Percentiles rank a stretch among this genome's conserved stretches.
These are phyloP conservation scores for Dendrolimus pini DNA, from an alignment of 2,888 invertebrate genomes.

Conservation along the genomic window DNA sequence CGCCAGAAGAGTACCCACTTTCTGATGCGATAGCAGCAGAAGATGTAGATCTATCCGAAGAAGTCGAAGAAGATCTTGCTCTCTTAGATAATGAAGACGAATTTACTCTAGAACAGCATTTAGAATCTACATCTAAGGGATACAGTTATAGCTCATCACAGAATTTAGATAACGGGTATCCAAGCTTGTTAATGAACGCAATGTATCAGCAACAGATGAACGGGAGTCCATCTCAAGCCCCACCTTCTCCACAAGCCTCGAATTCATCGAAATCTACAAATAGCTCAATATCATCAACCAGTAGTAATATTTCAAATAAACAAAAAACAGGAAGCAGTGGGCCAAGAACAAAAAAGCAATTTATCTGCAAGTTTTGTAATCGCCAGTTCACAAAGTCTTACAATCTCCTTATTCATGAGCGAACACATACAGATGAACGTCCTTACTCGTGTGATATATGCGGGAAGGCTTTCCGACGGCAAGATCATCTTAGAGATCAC, in stretches of 20 bases:
- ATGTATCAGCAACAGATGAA: conserved; percentile 78
- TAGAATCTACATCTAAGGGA: conserved; percentile 62
- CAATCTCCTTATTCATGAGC: conserved; percentile 97
- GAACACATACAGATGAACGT: conserved; percentile 98
- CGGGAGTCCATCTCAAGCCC: conserved; percentile 63
- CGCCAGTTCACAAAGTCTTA: conserved; percentile 98
- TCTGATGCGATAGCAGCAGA: conserved; percentile 75
- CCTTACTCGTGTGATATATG: conserved; percentile 99
- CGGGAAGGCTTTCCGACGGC: conserved; percentile 97
- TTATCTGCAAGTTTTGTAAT: conserved; percentile 98
- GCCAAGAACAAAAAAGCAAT: conserved; percentile 96
- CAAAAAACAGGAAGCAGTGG: conserved; percentile 75
- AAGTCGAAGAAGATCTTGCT: conserved; percentile 84
- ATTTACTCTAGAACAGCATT: conserved; percentile 77
- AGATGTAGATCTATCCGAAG: conserved; percentile 82
- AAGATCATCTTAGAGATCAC: conserved; percentile 96
- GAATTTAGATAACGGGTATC: conserved; percentile 81
- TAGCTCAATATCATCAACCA: conserved; percentile 63
- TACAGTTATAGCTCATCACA: conserved; percentile 68
- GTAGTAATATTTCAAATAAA: conserved; percentile 59
- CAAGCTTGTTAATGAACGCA: conserved; percentile 82
- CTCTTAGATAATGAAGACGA: conserved; percentile 86
- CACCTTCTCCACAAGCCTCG: conserved; percentile 60
- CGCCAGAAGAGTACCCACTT: conserved; percentile 67
- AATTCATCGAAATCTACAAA: conserved; percentile 67